Evolutionary conservation across 2,888 invertebrate species (phyloP), one percentile per base, ranked within the genome.

Genomic region (Rhagonycha fulva): DNA sequence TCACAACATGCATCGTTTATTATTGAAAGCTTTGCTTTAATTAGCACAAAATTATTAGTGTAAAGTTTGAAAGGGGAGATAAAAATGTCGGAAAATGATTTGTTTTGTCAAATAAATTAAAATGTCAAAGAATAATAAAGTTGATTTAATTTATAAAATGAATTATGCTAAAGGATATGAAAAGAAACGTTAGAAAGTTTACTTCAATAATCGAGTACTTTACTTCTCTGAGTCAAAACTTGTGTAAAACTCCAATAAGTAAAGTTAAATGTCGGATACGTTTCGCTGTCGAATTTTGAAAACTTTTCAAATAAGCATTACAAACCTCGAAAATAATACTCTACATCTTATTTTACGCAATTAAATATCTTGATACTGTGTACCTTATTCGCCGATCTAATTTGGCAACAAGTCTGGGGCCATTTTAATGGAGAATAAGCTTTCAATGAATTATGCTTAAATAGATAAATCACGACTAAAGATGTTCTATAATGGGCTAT

Each of bases 291-390:
- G 79, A 75, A 80, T 77, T 75, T 73, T 67, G 26, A 72, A 72
- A 81, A 82, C 79, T 81, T 82, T 81, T 78, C 79, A 79, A 78
- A 82, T 81, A 79, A 80, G 80, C 80, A 80, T 74, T 77, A 75
- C 76, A 76, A 72, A 73, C 47, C 63, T 66, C 24, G 73, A 26
- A 76, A 75, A 75, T 77, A 75, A 77, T 75, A 73, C 76, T 68
- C 68, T 66, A 62, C 77, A 71, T 70, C 74, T 77, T 75, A 70
- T 78, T 75, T 68, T 75, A 77, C 71, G 72, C 78, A 77, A 80
- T 75, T 26, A 26, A 7, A 26, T 47, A 47, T n/a, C 47, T 7
- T 47, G 47, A 47, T 47, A n/a, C 47, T 47, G 47, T 47, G 47
- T n/a, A 47, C 47, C n/a, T 47, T 47, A 47, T 47, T 78, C 74